Conservation (phyloP, 2,888 invertebrate species). For the Sarcophaga caerulescens region DNA sequence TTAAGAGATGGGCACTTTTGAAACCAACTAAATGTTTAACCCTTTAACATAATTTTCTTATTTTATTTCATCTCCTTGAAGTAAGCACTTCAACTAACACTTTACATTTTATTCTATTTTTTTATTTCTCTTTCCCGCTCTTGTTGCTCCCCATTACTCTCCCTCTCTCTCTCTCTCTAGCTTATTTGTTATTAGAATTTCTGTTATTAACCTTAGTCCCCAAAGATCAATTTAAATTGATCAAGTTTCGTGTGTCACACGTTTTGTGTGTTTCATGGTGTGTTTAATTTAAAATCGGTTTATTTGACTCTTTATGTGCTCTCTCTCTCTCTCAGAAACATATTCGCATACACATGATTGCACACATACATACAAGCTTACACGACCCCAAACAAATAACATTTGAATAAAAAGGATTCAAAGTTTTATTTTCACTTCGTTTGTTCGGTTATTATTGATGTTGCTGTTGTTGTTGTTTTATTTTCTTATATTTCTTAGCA, state of each 20-base stretch:
- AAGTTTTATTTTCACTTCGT: conserved; percentile 8
- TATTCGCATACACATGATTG: background rate
- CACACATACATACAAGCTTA: background rate
- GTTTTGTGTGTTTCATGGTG: background rate
- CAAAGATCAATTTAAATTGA: conserved; percentile 30
- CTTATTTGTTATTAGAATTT: background rate
- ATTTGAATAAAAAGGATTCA: conserved; percentile 23
- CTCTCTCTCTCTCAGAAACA: background rate
- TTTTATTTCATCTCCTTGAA: no score
- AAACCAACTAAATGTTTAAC: no score
- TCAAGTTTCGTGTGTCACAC: conserved; percentile 8
- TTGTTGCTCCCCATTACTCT: no score
- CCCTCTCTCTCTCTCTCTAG: background rate
- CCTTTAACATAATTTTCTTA: no score
- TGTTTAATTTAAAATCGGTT: background rate
- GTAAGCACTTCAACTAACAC: no score
- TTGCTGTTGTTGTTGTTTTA: background rate
- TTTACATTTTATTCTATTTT: no score
- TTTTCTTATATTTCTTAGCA: conserved; percentile 4
- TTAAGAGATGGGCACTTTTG: no score
- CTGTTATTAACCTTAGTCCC: background rate
- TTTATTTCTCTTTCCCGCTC: no score
- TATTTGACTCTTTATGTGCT: background rate
- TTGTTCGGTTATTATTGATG: no score
- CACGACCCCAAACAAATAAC: no score